Base-by-base conservation (phyloP, 2,113 vertebrate genomes). In the Bufo bufo region DNA sequence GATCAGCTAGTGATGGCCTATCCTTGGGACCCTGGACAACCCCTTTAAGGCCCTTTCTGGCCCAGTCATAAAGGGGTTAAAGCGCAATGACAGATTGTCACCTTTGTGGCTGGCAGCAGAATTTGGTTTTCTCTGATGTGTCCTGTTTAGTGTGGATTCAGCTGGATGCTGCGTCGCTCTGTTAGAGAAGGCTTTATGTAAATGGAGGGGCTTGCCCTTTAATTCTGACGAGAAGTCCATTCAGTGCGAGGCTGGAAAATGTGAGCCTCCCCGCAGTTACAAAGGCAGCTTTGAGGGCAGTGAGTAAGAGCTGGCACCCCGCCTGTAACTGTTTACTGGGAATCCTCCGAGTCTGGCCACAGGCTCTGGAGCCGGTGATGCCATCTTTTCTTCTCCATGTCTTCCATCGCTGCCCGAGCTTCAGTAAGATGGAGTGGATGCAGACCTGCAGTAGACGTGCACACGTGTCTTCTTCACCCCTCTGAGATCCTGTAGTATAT, bases 201-300 rank as follows among this genome's bases (percentile, higher is more conserved):
- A 83, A 75, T 75, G 20, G 16, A 74, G 45, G 71, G 54, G 20
- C 6, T 59, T 88, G 56, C 86, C 80, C 56, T 88, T 87, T 74
- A 82, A 82, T 43, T 74, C 43, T 66, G 77, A 33, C 77, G 61
- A 80, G 33, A 49, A 71, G 77, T 47, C 65, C 50, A 33, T 78
- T 87, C 71, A 72, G 10, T 47, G 16, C 47, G 78, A 61, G 65
- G 54, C 19, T 77, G 86, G 86, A 88, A 88, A 88, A 83, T 88
- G 71, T 83, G 86, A 88, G 66, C 66, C 33, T 20, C 59, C 54
- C 56, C 56, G 3, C 54, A 13, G 69, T 59, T 50, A 88, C 86
- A 88, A 88, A 88, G 86, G 9, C 79, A 52, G 54, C 86, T 83
- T 88, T 88, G 79, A 87, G 23, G 9, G 23, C 66, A 17, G 79